Base-by-base conservation (phyloP, 2,797 vertebrate species). In the Eulemur mongoz region DNA sequence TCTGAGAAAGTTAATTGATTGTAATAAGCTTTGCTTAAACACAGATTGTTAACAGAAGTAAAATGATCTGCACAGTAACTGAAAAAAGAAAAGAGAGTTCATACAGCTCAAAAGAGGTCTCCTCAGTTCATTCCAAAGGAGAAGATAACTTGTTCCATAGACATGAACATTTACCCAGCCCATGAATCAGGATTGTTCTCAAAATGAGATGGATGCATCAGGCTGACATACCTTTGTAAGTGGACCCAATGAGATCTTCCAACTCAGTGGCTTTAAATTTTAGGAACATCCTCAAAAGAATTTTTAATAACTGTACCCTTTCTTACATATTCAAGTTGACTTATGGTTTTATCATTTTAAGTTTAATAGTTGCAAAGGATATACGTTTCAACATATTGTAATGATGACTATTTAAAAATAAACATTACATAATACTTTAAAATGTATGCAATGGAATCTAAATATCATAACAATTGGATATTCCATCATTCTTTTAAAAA, bases 311-410 rank as follows among this genome's bases (percentile, higher is more conserved):
- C 35, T 86, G 5, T 82, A 50, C 9, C 2, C 9, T 70, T 82
- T 89, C 80, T 38, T 38, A 70, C 14, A 79, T 67, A 57, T 32
- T 59, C 67, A 82, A 50, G 7, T 50, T 69, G 48, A 73, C 40
- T 63, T 69, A 22, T 83, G 38, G 73, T 52, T 87, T 95, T 93
- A 65, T 78, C 32, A 50, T 94, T 57, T 48, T 91, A 89, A 67
- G 7, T 82, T 93, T 94, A 93, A 76, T 89, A 80, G 22, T 80
- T 70, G 43, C 20, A 89, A 88, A 93, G 20, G 43, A 78, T 67
- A 72, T 61, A 67, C 45, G 48, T 81, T 54, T 48, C 35, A 86
- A 40, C 5, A 43, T 75, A 83, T 76, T 81, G 32, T 54, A 80
- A 52, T 50, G 80, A 63, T 95, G 32, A 5, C 23, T 35, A 32